Conservation (phyloP, 1,140 invertebrate species). For the Drosophila rhopaloa region DNA sequence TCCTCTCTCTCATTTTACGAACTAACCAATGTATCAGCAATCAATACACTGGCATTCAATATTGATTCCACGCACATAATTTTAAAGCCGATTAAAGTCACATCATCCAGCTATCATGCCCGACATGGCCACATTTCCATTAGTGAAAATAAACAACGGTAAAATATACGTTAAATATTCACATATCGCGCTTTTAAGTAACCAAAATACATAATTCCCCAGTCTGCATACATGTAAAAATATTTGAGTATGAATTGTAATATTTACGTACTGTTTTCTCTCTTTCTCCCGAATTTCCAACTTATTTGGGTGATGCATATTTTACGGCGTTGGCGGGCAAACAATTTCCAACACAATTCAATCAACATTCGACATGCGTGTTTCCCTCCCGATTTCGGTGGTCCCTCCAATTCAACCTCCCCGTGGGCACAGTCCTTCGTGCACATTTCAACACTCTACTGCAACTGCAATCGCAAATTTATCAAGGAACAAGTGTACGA, state of each 20-base stretch:
- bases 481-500: constrained; percentile 87
- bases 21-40: not conserved
- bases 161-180: constrained; percentile 57
- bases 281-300: not conserved
- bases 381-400: constrained; percentile 12
- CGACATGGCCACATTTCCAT: constrained; percentile 14
- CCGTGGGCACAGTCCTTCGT: constrained; percentile 85
- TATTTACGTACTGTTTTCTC: constrained; percentile 53
- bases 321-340: constrained; percentile 64
- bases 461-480: constrained; percentile 86
- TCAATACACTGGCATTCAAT: not conserved
- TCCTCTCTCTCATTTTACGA: too few relatives aligned
- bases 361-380: constrained; percentile 74
- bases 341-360: constrained; percentile 82
- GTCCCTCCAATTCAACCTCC: not conserved
- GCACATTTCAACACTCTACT: constrained; percentile 89
- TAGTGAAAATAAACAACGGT: constrained; percentile 27
- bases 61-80: not conserved
- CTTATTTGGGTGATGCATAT: constrained; percentile 59
- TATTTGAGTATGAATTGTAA: constrained; percentile 75
- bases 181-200: constrained; percentile 70
- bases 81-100: constrained; percentile 6
- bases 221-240: constrained; percentile 57
- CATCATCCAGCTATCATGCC: not conserved
- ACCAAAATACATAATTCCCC: constrained; percentile 69